Evolutionary conservation across 2,888 invertebrate species (phyloP).

Genomic region (Margaritifera margaritifera): DNA sequence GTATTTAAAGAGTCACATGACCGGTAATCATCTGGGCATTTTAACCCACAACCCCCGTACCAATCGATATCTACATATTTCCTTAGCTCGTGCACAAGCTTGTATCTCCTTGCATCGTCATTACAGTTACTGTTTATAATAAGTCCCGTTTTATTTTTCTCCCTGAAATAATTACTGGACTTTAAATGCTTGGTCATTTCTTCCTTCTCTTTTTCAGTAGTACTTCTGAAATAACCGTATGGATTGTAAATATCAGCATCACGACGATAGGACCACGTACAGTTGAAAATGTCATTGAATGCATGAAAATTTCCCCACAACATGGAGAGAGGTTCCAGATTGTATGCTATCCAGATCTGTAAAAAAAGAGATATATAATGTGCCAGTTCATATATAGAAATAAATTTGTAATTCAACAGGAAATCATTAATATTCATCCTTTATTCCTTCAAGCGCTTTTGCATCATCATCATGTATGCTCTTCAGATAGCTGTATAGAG

Average conservation of each 20-base stretch:
- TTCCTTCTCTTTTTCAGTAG: slow-evolving; percentile 2
- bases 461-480: too few species aligned
- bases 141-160: slow-evolving; percentile 5
- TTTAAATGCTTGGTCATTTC: background rate
- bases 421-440: too few species aligned
- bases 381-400: too few species aligned
- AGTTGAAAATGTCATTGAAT: slow-evolving; percentile 27
- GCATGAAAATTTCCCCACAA: slow-evolving; percentile 16
- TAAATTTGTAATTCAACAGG: too few species aligned
- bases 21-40: background rate
- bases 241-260: slow-evolving; percentile 18
- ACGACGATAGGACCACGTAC: slow-evolving; percentile 21
- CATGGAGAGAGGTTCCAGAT: slow-evolving; percentile 22
- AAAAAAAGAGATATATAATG: too few species aligned
- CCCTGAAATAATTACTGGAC: slow-evolving; percentile 7
- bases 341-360: slow-evolving; percentile 23
- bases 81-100: slow-evolving; percentile 15
- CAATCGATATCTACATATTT: slow-evolving; percentile 12
- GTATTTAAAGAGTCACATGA: slow-evolving; percentile 3
- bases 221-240: slow-evolving; percentile 9
- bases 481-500: too few species aligned
- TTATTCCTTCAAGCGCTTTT: too few species aligned
- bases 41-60: slow-evolving; percentile 3
- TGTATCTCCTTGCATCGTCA: slow-evolving; percentile 22
- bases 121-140: slow-evolving; percentile 26